Evolutionary conservation across 2,797 vertebrate species (phyloP).

Genomic region (Tauraco hartlaubi): DNA sequence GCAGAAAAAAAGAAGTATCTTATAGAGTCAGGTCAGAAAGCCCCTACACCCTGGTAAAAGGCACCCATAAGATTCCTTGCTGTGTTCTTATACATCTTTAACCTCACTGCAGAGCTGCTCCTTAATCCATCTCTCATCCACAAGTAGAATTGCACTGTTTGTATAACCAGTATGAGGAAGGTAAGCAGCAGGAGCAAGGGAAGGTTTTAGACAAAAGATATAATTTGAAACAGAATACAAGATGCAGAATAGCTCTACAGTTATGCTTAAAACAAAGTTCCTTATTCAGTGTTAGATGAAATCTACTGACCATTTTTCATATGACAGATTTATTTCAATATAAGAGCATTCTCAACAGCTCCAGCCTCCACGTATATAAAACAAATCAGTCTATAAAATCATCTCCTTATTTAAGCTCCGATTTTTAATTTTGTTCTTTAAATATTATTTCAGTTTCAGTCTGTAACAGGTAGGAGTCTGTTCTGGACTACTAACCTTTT

Average conservation of each 20-base stretch:
- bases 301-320: background rate
- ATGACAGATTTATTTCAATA: background rate
- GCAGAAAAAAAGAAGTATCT: background rate
- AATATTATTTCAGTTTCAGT: background rate
- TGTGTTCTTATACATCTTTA: background rate
- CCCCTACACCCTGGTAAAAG: background rate
- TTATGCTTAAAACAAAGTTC: background rate
- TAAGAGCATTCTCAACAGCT: background rate
- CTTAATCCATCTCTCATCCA: background rate
- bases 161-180: background rate
- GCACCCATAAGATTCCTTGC: background rate
- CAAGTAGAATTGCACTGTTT: background rate
- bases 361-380: background rate
- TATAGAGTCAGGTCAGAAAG: background rate
- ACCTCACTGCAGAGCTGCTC: background rate
- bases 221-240: background rate
- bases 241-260: background rate
- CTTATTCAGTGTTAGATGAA: background rate
- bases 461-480: background rate
- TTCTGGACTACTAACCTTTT: background rate
- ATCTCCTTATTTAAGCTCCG: background rate
- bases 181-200: background rate
- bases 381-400: background rate
- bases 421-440: background rate
- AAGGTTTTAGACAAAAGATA: background rate